phyloP scores from a whole-genome alignment of 2,888 invertebrate species.

The Trichacis sp. region DNA sequence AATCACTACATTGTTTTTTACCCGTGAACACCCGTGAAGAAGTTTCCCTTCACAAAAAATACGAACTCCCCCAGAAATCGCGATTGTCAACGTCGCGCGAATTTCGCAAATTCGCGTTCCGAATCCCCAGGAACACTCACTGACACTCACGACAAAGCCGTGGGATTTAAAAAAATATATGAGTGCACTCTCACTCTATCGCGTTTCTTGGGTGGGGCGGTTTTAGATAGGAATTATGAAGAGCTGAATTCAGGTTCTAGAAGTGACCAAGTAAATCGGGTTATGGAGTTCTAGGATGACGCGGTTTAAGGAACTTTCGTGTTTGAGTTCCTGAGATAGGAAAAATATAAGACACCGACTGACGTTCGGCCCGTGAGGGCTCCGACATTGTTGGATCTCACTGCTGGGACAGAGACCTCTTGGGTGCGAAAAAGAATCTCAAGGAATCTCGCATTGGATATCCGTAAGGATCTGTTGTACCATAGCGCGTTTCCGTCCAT shows the following conservation, averaged over 20 bases:
- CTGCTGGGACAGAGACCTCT: too few species aligned
- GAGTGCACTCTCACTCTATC: slow-evolving; percentile 6
- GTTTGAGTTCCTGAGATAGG: slow-evolving; percentile 19
- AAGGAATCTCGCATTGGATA: too few species aligned
- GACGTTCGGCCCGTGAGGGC: slow-evolving; percentile 29
- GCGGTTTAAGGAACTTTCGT: slow-evolving; percentile 12
- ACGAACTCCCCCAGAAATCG: too few species aligned
- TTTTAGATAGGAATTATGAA: not conserved
- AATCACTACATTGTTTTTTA: slow-evolving; percentile 5
- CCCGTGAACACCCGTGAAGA: too few species aligned
- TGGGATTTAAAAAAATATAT: slow-evolving; percentile 5
- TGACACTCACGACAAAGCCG: slow-evolving; percentile 6
- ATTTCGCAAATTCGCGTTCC: not conserved
- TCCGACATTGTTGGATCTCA: slow-evolving; percentile 30
- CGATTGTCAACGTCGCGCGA: not conserved
- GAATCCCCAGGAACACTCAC: not conserved
- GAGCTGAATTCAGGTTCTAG: not conserved
- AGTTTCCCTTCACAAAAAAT: too few species aligned
- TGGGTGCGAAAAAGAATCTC: too few species aligned
- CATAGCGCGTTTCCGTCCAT: too few species aligned
- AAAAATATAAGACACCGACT: slow-evolving; percentile 30
- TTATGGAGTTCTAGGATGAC: not conserved
- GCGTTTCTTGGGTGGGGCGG: slow-evolving; percentile 8
- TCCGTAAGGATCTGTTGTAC: too few species aligned
- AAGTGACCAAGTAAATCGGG: not conserved